Conservation (phyloP, 2,113 vertebrate species). For the Percopsis transmontana region DNA sequence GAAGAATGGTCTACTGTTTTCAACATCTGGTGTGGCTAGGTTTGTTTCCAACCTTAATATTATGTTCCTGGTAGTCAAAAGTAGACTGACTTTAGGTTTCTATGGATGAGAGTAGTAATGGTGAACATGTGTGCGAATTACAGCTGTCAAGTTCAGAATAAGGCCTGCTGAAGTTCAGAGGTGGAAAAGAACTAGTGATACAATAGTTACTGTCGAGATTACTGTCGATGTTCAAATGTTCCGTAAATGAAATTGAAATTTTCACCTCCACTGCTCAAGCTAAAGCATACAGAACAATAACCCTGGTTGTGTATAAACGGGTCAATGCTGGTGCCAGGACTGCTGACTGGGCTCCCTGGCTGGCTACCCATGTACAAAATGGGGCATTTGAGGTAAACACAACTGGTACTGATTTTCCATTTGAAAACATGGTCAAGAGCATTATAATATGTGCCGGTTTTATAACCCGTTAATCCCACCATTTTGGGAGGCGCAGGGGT, state of each 20-base stretch:
- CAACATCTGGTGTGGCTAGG: slow-evolving; percentile 25
- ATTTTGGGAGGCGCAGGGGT: background rate
- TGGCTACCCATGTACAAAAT: slow-evolving; percentile 12
- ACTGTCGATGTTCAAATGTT: background rate
- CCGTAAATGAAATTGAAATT: background rate
- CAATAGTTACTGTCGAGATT: background rate
- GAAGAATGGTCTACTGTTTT: slow-evolving; percentile 50
- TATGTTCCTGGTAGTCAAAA: background rate
- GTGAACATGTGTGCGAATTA: slow-evolving; percentile 31
- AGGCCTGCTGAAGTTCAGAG: slow-evolving; percentile 19
- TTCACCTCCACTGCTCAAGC: slow-evolving; percentile 2
- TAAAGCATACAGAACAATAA: background rate
- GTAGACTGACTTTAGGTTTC: slow-evolving; percentile 7
- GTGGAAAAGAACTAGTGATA: background rate
- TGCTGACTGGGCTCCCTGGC: slow-evolving; percentile 36
- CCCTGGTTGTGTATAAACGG: background rate
- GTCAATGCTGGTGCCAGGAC: background rate
- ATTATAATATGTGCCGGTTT: slow-evolving; percentile 47
- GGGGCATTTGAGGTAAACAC: slow-evolving; percentile 17
- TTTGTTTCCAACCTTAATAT: slow-evolving; percentile 50
- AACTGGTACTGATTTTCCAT: slow-evolving; percentile 1
- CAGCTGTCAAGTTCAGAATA: slow-evolving; percentile 39
- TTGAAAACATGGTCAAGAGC: slow-evolving; percentile 6
- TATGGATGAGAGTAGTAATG: background rate
- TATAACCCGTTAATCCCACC: background rate